These are phyloP conservation scores for Trichonephila clavata DNA, from an alignment of 1,140 invertebrate genomes.

Conservation along the genomic window DNA sequence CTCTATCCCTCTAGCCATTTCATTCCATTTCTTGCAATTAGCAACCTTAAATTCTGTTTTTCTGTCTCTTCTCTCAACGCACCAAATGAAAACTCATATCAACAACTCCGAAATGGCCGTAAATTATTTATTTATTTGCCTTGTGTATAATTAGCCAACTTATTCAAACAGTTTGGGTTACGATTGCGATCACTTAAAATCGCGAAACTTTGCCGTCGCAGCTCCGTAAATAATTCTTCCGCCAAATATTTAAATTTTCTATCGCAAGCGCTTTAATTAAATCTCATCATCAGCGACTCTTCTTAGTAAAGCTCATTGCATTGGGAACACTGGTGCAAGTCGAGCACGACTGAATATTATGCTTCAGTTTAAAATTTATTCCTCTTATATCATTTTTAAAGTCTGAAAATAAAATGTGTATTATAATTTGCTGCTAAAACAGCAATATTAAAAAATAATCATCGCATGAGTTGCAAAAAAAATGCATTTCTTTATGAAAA, in stretches of 20 bases:
- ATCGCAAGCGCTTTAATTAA: constrained; percentile 71
- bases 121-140: constrained; percentile 73
- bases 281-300: constrained; percentile 60
- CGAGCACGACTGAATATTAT: background rate
- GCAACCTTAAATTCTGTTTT: background rate
- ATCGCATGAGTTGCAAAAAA: too few species aligned
- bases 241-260: constrained; percentile 77
- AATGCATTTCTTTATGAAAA: too few species aligned
- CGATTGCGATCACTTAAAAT: constrained; percentile 70
- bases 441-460: too few species aligned
- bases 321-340: background rate
- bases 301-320: constrained; percentile 5
- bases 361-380: background rate
- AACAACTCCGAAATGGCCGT: constrained; percentile 29
- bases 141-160: constrained; percentile 71
- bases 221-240: constrained; percentile 75
- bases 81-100: constrained; percentile 14
- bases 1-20: background rate
- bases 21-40: constrained; percentile 28
- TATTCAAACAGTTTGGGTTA: constrained; percentile 75
- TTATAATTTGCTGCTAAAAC: too few species aligned
- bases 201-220: background rate
- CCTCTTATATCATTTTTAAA: background rate
- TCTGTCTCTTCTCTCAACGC: background rate
- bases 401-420: too few species aligned